phyloP scores from a whole-genome alignment of 2,113 vertebrate species.

The Solea solea region DNA sequence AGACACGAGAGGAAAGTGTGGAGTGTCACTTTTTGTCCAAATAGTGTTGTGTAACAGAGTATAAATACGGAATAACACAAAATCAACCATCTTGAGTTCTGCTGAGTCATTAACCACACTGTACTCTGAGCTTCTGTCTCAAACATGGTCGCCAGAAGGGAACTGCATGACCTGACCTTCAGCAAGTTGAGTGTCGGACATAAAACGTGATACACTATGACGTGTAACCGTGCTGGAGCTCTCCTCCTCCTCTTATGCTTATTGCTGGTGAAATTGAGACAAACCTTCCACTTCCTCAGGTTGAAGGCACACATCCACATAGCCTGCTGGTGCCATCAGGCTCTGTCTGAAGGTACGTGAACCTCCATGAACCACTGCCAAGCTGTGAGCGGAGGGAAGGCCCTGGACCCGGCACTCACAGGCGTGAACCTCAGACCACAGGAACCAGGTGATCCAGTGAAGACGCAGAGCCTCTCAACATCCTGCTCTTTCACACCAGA shows the following conservation, averaged over 20 bases:
- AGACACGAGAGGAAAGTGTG: no score
- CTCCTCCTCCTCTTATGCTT: conserved; percentile 15
- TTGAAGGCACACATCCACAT: conserved; percentile 5
- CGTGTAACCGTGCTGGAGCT: neutral
- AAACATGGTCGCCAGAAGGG: neutral
- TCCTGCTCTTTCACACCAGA: conserved; percentile 21
- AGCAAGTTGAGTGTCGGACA: neutral
- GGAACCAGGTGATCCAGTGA: neutral
- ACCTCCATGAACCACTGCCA: neutral
- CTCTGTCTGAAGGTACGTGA: neutral
- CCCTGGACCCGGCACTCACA: neutral
- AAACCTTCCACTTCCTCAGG: conserved; percentile 3
- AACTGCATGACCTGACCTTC: conserved; percentile 2
- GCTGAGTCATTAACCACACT: neutral
- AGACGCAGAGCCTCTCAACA: neutral
- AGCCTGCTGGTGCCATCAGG: neutral
- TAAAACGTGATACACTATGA: conserved; percentile 4
- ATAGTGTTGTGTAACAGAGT: no score
- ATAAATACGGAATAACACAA: no score
- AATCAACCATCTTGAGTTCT: no score
- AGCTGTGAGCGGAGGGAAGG: neutral
- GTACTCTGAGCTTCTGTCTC: neutral
- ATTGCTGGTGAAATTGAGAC: conserved; percentile 9
- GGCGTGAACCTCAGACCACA: neutral
- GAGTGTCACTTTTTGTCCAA: no score